These are phyloP conservation scores for Masticophis lateralis DNA, from an alignment of 2,797 vertebrate species.

Conservation along the genomic window DNA sequence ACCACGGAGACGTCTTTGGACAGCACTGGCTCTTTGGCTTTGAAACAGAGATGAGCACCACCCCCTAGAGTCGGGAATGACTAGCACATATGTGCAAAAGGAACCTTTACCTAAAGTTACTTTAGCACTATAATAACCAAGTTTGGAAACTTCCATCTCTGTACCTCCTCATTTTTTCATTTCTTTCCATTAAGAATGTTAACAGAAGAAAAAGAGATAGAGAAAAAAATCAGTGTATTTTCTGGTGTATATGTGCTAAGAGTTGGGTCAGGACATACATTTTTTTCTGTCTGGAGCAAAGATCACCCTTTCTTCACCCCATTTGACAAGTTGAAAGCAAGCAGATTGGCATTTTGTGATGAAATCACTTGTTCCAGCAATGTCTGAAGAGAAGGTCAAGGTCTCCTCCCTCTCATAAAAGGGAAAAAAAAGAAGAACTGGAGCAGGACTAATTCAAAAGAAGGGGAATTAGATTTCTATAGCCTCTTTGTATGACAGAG, in stretches of 20 bases:
- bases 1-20: no score
- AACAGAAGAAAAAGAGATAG: neutral
- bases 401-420: neutral
- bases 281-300: neutral
- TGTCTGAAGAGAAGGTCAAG: neutral
- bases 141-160: neutral
- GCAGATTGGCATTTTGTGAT: neutral
- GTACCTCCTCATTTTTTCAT: neutral
- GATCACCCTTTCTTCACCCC: neutral
- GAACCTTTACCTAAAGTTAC: neutral
- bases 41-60: no score
- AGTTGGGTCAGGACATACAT: neutral
- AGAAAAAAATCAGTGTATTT: neutral
- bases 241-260: neutral
- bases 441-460: neutral
- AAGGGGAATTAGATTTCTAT: neutral
- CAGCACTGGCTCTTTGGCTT: no score
- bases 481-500: neutral
- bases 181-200: neutral
- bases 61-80: no score
- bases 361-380: neutral
- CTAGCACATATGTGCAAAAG: no score
- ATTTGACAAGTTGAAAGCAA: neutral
- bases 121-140: neutral
- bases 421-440: neutral